phyloP scores from a whole-genome alignment of 2,888 invertebrate species.

The Pterobdella sp. region DNA sequence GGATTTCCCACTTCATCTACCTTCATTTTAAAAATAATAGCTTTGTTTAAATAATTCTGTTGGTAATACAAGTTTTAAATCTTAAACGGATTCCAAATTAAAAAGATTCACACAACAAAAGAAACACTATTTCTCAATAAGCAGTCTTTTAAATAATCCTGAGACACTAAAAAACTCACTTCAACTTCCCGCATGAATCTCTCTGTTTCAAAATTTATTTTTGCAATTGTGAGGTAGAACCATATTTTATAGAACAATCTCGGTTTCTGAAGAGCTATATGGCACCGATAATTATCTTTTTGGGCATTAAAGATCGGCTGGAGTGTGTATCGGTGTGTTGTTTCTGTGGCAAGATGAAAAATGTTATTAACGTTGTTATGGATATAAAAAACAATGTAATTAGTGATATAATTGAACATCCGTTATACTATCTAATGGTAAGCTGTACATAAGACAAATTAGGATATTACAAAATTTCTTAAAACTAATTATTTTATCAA shows the following conservation, averaged over 20 bases:
- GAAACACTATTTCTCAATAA: no score
- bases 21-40: no score
- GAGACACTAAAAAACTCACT: conserved; percentile 28
- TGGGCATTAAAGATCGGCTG: conserved; percentile 45
- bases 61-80: no score
- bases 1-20: conserved; percentile 31
- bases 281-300: conserved; percentile 37
- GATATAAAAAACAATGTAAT: background rate
- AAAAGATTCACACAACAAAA: no score
- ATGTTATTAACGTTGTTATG: background rate
- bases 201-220: conserved; percentile 35
- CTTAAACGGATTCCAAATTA: no score
- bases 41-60: no score
- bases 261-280: conserved; percentile 32
- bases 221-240: conserved; percentile 36
- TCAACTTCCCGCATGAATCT: conserved; percentile 35
- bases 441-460: no score
- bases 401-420: background rate
- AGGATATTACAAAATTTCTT: no score
- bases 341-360: conserved; percentile 41
- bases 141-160: no score
- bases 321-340: conserved; percentile 45
- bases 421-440: background rate
- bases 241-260: conserved; percentile 37
- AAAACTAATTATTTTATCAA: no score